Conservation (phyloP, 2,888 invertebrate genomes). For the Diaphora mendica region DNA sequence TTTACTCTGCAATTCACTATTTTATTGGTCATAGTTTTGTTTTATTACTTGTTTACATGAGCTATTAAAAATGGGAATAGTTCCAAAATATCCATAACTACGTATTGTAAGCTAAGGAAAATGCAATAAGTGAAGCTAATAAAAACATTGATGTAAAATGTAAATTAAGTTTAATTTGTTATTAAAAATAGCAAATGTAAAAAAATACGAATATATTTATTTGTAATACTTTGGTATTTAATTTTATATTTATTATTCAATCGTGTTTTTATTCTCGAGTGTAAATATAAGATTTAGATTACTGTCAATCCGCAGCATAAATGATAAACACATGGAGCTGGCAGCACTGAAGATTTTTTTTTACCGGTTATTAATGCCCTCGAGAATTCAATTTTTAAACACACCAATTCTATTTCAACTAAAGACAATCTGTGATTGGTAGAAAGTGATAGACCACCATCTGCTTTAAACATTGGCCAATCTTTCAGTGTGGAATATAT, state of each 20-base stretch:
- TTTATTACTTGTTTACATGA: too few species aligned
- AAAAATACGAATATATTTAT: conserved; percentile 27
- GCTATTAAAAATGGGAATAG: too few species aligned
- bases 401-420: not conserved
- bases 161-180: conserved; percentile 32
- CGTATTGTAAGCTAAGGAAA: not conserved
- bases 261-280: not conserved
- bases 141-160: conserved; percentile 24
- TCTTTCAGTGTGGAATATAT: not conserved
- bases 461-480: too few species aligned
- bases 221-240: conserved; percentile 16
- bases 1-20: not conserved
- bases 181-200: conserved; percentile 28
- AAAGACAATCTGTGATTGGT: too few species aligned
- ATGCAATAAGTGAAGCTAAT: not conserved
- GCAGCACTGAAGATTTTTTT: not conserved
- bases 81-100: not conserved
- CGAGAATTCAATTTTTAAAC: too few species aligned
- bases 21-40: not conserved
- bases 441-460: not conserved
- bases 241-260: not conserved
- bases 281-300: not conserved
- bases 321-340: not conserved
- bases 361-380: too few species aligned
- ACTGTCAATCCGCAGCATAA: not conserved